Evolutionary conservation across 2,797 vertebrate species (phyloP).

Genomic region (Takifugu rubripes): DNA sequence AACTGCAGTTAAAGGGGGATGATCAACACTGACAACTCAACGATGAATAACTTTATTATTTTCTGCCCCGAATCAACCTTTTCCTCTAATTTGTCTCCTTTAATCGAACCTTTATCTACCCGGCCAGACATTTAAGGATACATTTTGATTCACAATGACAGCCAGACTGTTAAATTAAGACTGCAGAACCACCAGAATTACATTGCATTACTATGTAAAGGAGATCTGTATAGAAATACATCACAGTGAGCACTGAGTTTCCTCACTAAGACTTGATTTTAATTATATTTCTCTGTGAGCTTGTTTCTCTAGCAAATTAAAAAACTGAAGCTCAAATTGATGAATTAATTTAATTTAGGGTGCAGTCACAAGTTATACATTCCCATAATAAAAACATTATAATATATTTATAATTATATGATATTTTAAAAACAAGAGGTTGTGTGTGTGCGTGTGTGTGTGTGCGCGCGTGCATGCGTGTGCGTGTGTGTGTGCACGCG

Average conservation of each 20-base stretch:
- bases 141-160: slow-evolving; percentile 49
- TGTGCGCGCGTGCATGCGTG: no score
- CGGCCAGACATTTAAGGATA: slow-evolving; percentile 36
- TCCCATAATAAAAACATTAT: no score
- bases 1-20: slow-evolving; percentile 35
- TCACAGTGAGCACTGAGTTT: background rate
- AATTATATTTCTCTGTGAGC: slow-evolving; percentile 1
- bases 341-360: background rate
- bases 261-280: slow-evolving; percentile 1
- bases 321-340: background rate
- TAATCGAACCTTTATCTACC: slow-evolving; percentile 58
- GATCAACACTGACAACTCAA: slow-evolving; percentile 65
- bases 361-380: background rate
- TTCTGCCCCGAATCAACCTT: slow-evolving; percentile 62
- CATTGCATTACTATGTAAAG: no score
- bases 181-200: slow-evolving; percentile 16
- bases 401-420: no score
- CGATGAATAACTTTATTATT: slow-evolving; percentile 63
- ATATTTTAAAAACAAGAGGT: no score
- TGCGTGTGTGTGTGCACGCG: no score
- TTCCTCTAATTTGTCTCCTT: slow-evolving; percentile 68
- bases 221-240: no score
- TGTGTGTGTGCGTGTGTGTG: no score
- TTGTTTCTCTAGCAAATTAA: background rate
- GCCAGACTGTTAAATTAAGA: slow-evolving; percentile 22